Conservation (phyloP, 2,888 invertebrate genomes). For the Sabatieria punctata region DNA sequence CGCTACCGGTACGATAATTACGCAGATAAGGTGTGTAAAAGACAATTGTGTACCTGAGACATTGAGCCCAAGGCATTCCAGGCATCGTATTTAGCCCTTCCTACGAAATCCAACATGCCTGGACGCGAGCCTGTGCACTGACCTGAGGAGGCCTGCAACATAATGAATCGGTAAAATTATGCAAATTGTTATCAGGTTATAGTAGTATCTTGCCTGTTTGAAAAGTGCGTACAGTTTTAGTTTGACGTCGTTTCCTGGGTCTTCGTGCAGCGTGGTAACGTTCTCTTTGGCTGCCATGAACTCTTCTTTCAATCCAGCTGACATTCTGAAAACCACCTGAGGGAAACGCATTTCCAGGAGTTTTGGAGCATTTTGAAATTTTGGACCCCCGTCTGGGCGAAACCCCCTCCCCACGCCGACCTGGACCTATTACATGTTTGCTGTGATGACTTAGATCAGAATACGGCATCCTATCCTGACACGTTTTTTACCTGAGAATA, state of each 20-base stretch:
- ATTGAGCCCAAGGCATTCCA: constrained; percentile 40
- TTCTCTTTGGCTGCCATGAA: constrained; percentile 33
- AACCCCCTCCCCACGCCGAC: no score
- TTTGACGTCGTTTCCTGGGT: constrained; percentile 40
- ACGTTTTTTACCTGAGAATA: no score
- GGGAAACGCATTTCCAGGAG: no score
- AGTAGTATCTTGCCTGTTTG: constrained; percentile 38
- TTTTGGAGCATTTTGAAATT: no score
- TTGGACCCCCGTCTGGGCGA: no score
- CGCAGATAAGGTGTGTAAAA: no score
- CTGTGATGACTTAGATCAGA: no score
- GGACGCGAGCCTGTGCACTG: constrained; percentile 39
- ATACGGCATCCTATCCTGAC: no score
- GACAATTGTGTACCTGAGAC: constrained; percentile 37
- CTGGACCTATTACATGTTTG: no score
- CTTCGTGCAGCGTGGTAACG: constrained; percentile 32
- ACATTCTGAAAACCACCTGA: no score
- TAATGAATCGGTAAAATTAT: neutral
- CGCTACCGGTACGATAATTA: no score
- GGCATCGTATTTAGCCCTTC: constrained; percentile 43
- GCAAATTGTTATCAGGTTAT: constrained; percentile 2
- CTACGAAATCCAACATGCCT: constrained; percentile 42
- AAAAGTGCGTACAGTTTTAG: constrained; percentile 41
- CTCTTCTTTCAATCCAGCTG: no score
- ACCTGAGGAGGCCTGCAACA: constrained; percentile 36